Evolutionary conservation across 2,888 invertebrate species (phyloP), one percentile per base, ranked within the genome.

Genomic region (Teleogryllus oceanicus): DNA sequence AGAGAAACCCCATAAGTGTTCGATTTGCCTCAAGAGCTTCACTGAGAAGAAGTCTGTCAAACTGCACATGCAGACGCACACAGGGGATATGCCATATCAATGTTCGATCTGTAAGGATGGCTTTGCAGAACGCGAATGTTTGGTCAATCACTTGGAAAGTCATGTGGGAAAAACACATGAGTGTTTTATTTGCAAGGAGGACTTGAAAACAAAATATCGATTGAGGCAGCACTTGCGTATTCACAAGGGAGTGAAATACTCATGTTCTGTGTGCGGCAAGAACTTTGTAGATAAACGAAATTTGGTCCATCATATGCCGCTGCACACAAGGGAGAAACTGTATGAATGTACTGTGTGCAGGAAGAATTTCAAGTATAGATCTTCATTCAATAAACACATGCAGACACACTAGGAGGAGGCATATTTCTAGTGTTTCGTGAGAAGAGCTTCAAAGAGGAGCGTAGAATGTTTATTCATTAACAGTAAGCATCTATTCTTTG

Each of bases 231-330:
- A 79, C 21, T 75, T 75, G 21, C 79, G 76, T 20, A 49, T 79
- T 20, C 79, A 79, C 75, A 79, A 50, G 18, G 79, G 79, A 5
- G 79, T 75, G 11, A 79, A 79, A 50, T 75, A 78, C 49, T 50
- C 75, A 13, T 78, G 78, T 75, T 74, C 78, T 49, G 78, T 78
- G 12, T 78, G 78, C 18, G 78, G 78, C 13, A 78, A 78, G 24
- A 75, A 75, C 24, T 78, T 78, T 49, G 75, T 75, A 21, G 75
- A 75, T 8, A 49, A 74, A 18, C 49, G 78, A 21, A 50, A 78
- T 18, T 16, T 78, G 3, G 50, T 74, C 18, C 49, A 49, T 24
- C 78, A 78, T 24, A 62, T 62, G 21, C 50, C 75, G 20, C 20
- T 74, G 20, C 78, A 78, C 20, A 78, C 78, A n/a, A 75, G 75